Percentiles rank a stretch among this genome's conserved stretches.
Conservation (phyloP, 2,888 invertebrate species). For the Exocentrus adspersus region DNA sequence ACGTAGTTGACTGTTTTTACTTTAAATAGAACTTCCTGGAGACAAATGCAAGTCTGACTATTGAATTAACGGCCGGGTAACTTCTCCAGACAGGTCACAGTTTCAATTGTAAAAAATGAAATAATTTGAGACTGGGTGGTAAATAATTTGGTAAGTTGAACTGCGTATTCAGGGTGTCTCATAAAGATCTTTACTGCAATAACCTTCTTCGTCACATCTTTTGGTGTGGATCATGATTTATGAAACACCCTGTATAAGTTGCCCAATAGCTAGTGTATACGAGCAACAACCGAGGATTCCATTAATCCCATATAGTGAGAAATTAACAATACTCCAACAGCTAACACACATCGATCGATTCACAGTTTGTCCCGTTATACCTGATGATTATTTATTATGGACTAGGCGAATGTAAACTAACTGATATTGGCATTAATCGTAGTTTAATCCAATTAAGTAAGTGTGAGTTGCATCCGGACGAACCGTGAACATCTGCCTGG, state of each 20-base stretch:
- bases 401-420: constrained; percentile 28
- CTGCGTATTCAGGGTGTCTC: no score
- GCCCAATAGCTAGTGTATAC: no score
- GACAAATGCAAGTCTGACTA: background rate
- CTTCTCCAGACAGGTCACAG: background rate
- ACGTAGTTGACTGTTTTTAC: background rate
- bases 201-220: no score
- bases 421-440: constrained; percentile 29
- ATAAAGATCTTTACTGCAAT: no score
- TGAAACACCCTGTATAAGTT: no score
- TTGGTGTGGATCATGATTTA: no score
- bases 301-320: no score
- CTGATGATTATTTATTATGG: constrained; percentile 2
- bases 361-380: background rate
- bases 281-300: no score
- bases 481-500: constrained; percentile 22
- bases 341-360: no score
- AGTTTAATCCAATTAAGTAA: constrained; percentile 22
- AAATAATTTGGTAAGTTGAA: no score
- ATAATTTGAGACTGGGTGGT: no score
- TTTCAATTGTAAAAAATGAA: background rate
- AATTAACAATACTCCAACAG: constrained; percentile 1
- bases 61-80: background rate
- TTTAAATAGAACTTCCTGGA: background rate
- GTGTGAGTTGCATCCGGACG: constrained; percentile 3